Percentiles rank a stretch among this genome's conserved stretches.
phyloP scores from a whole-genome alignment of 1,140 invertebrate species.

The Leptinotarsa lineolata region DNA sequence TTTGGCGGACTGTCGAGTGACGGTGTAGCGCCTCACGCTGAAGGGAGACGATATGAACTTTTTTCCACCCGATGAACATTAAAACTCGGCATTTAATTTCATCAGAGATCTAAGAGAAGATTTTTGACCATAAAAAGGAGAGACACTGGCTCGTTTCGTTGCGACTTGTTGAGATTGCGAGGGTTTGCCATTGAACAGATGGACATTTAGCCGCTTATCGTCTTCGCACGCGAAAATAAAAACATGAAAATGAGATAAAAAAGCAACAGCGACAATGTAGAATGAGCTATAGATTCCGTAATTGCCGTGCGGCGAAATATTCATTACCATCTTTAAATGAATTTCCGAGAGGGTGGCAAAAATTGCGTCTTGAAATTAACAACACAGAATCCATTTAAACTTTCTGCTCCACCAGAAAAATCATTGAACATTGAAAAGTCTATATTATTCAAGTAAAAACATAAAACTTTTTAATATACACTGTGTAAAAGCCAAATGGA shows the following conservation, averaged over 20 bases:
- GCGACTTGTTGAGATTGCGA: slow-evolving; percentile 37
- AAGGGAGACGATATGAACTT: slow-evolving; percentile 54
- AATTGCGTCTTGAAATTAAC: neutral
- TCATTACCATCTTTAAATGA: neutral
- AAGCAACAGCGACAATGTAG: slow-evolving; percentile 8
- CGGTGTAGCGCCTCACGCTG: slow-evolving; percentile 41
- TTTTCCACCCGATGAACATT: slow-evolving; percentile 59
- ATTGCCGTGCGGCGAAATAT: slow-evolving; percentile 4
- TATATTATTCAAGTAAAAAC: too few relatives aligned
- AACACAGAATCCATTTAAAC: neutral
- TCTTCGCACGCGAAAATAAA: slow-evolving; percentile 34
- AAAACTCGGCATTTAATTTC: slow-evolving; percentile 60
- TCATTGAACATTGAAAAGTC: too few relatives aligned
- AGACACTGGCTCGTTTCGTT: slow-evolving; percentile 37
- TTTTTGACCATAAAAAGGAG: slow-evolving; percentile 58
- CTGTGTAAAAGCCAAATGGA: too few relatives aligned
- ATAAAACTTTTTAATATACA: too few relatives aligned
- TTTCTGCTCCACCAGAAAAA: neutral
- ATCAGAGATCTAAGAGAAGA: slow-evolving; percentile 58
- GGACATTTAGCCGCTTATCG: slow-evolving; percentile 38
- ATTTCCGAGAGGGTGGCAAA: neutral
- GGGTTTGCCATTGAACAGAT: slow-evolving; percentile 40
- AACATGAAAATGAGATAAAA: slow-evolving; percentile 37
- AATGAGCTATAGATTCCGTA: slow-evolving; percentile 8
- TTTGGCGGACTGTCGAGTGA: slow-evolving; percentile 45